A percentile compares a stretch with the other conserved stretches of the same genome.
phyloP scores from a whole-genome alignment of 92 coral and sea anemone genomes.

The Ricordea florida region DNA sequence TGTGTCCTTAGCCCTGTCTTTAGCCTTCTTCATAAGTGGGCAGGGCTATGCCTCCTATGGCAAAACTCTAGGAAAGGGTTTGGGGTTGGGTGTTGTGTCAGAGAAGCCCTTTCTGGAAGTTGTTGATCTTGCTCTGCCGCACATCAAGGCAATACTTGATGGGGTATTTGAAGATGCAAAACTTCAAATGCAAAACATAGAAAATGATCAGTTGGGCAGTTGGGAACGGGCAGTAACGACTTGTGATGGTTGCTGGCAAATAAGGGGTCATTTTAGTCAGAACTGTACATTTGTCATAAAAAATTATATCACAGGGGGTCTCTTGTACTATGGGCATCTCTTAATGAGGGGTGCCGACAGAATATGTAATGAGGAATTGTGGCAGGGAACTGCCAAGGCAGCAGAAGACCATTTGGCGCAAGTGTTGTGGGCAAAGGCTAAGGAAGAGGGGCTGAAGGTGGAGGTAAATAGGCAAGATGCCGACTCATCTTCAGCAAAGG shows the following conservation, averaged over 20 bases:
- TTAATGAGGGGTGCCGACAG: conserved; percentile 56
- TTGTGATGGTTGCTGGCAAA: conserved; percentile 69
- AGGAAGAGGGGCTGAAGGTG: conserved; percentile 38
- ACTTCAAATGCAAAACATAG: conserved; percentile 39
- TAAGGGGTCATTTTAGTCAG: conserved; percentile 54
- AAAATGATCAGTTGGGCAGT: conserved; percentile 15
- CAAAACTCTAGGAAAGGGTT: conserved; percentile 27
- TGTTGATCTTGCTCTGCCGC: conserved; percentile 18
- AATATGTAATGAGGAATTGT: conserved; percentile 49
- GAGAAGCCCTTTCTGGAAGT: conserved; percentile 32
- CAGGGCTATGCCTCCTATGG: conserved; percentile 23
- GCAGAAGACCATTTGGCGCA: conserved; percentile 60
- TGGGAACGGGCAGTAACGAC: conserved; percentile 58
- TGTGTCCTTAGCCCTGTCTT: conserved; percentile 55
- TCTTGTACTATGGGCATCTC: conserved; percentile 68
- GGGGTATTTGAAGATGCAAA: conserved; percentile 50
- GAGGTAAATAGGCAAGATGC: conserved; percentile 61
- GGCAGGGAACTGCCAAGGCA: conserved; percentile 71
- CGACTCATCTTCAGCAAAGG: conserved; percentile 58
- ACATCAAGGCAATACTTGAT: conserved; percentile 38
- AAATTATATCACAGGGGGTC: conserved; percentile 44
- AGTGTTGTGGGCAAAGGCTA: conserved; percentile 25
- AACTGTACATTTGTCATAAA: conserved; percentile 56
- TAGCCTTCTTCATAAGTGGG: conserved; percentile 62
- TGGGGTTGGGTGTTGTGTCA: conserved; percentile 23